Percentiles rank a stretch among this genome's conserved stretches.
Evolutionary conservation across 2,888 invertebrate genomes (phyloP).

Genomic region (Stenotaenia linearis): DNA sequence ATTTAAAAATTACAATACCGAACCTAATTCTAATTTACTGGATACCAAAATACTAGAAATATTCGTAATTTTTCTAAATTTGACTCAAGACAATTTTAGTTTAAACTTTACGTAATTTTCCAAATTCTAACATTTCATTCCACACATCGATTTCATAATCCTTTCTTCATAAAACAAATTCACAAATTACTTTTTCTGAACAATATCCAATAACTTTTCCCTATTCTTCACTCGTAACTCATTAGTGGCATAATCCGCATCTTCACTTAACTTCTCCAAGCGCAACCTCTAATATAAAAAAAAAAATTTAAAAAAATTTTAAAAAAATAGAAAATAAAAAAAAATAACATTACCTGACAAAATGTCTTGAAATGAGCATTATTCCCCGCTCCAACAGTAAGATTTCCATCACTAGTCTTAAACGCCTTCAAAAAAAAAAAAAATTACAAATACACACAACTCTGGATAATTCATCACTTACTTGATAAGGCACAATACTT

Average conservation of each 20-base stretch:
- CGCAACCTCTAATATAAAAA: conserved; percentile 50
- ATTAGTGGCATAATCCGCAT: conserved; percentile 67
- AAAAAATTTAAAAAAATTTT: background rate
- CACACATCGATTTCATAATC: too few species aligned
- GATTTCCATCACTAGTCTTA: conserved; percentile 69
- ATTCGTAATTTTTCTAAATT: background rate
- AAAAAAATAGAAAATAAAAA: background rate
- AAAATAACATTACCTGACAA: conserved; percentile 50
- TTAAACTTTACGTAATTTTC: too few species aligned
- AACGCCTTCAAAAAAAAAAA: conserved; percentile 54
- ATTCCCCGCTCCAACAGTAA: conserved; percentile 83
- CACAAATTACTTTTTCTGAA: background rate
- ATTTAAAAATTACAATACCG: background rate
- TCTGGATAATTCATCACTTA: background rate
- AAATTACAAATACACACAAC: background rate
- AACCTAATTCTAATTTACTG: background rate
- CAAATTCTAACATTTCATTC: too few species aligned
- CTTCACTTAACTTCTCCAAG: conserved; percentile 56
- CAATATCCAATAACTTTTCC: conserved; percentile 52
- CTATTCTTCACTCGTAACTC: conserved; percentile 69
- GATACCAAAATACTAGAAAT: background rate
- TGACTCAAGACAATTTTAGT: too few species aligned
- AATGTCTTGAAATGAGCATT: conserved; percentile 71
- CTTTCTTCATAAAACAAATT: too few species aligned
- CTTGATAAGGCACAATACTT: conserved; percentile 90